Base-by-base conservation (phyloP, 2,113 vertebrate genomes). In the Pluvialis apricaria region DNA sequence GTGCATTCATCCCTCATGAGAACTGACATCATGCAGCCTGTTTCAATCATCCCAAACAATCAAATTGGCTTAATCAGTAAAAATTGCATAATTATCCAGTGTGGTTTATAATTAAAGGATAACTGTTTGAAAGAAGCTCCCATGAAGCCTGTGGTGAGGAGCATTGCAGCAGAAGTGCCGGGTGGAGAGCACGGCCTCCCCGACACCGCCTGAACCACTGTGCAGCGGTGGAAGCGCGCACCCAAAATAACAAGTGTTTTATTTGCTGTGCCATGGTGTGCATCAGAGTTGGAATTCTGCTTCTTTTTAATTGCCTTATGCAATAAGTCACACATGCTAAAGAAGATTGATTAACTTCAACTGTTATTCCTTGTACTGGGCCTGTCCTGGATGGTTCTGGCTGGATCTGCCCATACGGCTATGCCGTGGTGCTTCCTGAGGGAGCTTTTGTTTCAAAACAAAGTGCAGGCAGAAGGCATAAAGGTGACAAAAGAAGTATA, bases 21-120 rank as follows among this genome's bases (percentile, higher is more conserved):
- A 85, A 66, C 40, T 65, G 24, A 34, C 45, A 40, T 65, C 58
- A 57, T 1, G 25, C 64, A 57, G 22, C 25, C 21, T 42, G 3
- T 72, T 29, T 82, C 61, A 91, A 55, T 82, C 45, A 66, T 79
- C 89, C 38, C 65, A 89, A 96, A 78, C 29, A 79, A 89, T 34
- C 20, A 54, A 55, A 51, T 76, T 57, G 34, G n/a, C 40, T 68
- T 64, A 64, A 91, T 75, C 51, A 40, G 45, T 81, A 62, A 88
- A 77, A 71, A 81, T 12, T 12, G 12, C 8, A 2, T 81, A 54
- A 62, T 83, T 83, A 65, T 66, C 75, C 22, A 29, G 4, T 29
- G 29, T 54, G 22, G 25, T 28, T 77, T 73, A 17, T 80, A 80
- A 77, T 45, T 52, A 54, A 83, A 81, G 51, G 64, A 25, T 76